Conservation (phyloP, 2,888 invertebrate species). For the Carabus problematicus region DNA sequence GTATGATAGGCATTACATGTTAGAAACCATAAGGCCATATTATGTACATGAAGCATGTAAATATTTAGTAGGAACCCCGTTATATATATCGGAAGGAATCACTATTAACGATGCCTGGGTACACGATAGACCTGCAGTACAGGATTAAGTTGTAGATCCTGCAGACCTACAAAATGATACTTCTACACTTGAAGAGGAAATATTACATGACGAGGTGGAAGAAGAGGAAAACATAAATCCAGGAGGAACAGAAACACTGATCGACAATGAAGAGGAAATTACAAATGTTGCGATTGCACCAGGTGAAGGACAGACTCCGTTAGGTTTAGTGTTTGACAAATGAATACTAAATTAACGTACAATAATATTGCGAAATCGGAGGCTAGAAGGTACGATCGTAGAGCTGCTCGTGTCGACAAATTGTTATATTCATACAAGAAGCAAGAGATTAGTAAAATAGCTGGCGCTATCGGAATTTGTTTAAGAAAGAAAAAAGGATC, state of each 20-base stretch:
- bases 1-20: slow-evolving; percentile 28
- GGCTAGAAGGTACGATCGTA: slow-evolving; percentile 45
- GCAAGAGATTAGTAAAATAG: slow-evolving; percentile 43
- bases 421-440: slow-evolving; percentile 44
- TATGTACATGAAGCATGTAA: slow-evolving; percentile 42
- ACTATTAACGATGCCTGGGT: not conserved
- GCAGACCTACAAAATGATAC: not conserved
- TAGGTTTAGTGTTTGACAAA: slow-evolving; percentile 45
- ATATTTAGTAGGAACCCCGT: slow-evolving; percentile 40
- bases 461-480: slow-evolving; percentile 43
- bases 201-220: not conserved
- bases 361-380: slow-evolving; percentile 44
- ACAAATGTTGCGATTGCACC: slow-evolving; percentile 43
- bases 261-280: slow-evolving; percentile 40
- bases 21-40: slow-evolving; percentile 45
- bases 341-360: slow-evolving; percentile 44
- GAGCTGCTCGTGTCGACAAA: slow-evolving; percentile 46
- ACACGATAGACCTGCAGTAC: not conserved
- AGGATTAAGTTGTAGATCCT: slow-evolving; percentile 10
- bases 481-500: slow-evolving; percentile 46
- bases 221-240: slow-evolving; percentile 41
- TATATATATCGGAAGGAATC: slow-evolving; percentile 2
- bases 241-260: slow-evolving; percentile 45
- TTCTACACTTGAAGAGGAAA: not conserved
- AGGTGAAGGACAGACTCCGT: slow-evolving; percentile 45